Evolutionary conservation across 2,888 invertebrate genomes (phyloP).

Genomic region (Gastrophysa polygoni): DNA sequence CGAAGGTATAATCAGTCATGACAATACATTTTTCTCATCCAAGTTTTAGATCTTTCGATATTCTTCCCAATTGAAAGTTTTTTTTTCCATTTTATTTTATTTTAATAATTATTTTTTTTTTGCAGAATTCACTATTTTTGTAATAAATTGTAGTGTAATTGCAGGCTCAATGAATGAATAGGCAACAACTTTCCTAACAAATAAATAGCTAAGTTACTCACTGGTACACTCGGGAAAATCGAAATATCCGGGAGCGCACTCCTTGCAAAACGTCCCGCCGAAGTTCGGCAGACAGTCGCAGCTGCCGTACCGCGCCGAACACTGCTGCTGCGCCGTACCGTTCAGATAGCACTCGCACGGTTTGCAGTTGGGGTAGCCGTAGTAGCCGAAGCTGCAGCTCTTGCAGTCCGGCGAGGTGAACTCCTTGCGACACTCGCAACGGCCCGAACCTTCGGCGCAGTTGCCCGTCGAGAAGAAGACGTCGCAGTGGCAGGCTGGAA

Average conservation of each 20-base stretch:
- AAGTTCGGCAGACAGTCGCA: slow-evolving; percentile 92
- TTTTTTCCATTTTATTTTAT: no score
- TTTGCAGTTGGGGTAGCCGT: slow-evolving; percentile 88
- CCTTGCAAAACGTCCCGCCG: slow-evolving; percentile 83
- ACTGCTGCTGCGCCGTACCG: slow-evolving; percentile 86
- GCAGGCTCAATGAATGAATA: neutral
- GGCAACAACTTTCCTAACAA: neutral
- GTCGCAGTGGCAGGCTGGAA: slow-evolving; percentile 86
- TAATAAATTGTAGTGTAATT: no score
- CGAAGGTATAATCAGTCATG: no score
- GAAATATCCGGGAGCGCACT: slow-evolving; percentile 87
- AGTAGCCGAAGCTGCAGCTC: slow-evolving; percentile 87
- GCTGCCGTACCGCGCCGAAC: slow-evolving; percentile 80
- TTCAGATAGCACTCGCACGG: slow-evolving; percentile 92
- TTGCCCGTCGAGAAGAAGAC: slow-evolving; percentile 87
- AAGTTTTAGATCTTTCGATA: no score
- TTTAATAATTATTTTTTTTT: no score
- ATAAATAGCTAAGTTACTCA: no score
- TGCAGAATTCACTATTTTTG: no score
- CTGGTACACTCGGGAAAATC: slow-evolving; percentile 83
- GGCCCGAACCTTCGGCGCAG: slow-evolving; percentile 88
- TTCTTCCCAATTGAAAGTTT: no score
- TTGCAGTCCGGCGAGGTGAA: slow-evolving; percentile 83
- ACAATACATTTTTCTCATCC: no score
- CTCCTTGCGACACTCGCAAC: slow-evolving; percentile 85